Evolutionary conservation across 2,797 vertebrate genomes (phyloP).

Genomic region (Pipistrellus nathusii): DNA sequence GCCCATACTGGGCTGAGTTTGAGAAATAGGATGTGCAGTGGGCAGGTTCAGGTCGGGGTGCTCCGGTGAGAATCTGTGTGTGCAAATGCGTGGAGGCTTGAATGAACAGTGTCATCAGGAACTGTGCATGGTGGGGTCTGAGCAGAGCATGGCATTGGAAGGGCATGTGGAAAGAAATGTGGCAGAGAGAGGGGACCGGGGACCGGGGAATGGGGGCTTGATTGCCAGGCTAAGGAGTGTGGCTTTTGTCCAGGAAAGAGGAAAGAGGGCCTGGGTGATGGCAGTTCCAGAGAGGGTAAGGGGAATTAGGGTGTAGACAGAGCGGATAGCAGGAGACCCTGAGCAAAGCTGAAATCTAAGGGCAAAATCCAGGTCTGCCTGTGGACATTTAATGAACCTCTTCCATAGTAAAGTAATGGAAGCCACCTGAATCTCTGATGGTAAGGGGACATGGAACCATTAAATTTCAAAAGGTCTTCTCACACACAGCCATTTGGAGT

Average conservation of each 20-base stretch:
- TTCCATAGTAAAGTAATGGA: background rate
- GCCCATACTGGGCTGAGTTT: background rate
- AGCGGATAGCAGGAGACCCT: background rate
- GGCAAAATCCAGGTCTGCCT: background rate
- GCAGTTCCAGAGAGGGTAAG: background rate
- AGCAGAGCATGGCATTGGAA: background rate
- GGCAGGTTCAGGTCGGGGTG: background rate
- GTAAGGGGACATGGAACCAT: too few relatives aligned
- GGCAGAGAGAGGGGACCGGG: background rate
- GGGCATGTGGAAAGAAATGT: background rate
- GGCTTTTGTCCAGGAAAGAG: background rate
- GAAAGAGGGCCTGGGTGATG: background rate
- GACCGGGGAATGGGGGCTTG: background rate
- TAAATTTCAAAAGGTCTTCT: background rate
- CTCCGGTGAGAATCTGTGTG: accelerated
- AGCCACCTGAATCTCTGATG: background rate
- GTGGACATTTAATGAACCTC: background rate
- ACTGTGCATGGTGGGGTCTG: background rate
- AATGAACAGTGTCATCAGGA: background rate
- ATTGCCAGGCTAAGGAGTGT: background rate
- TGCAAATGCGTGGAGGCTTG: background rate
- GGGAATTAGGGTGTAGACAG: too few relatives aligned
- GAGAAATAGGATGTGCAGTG: background rate
- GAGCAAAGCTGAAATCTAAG: background rate
- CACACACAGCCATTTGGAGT: background rate